Conservation (phyloP, 2,797 vertebrate species). For the Etheostoma nigrum region DNA sequence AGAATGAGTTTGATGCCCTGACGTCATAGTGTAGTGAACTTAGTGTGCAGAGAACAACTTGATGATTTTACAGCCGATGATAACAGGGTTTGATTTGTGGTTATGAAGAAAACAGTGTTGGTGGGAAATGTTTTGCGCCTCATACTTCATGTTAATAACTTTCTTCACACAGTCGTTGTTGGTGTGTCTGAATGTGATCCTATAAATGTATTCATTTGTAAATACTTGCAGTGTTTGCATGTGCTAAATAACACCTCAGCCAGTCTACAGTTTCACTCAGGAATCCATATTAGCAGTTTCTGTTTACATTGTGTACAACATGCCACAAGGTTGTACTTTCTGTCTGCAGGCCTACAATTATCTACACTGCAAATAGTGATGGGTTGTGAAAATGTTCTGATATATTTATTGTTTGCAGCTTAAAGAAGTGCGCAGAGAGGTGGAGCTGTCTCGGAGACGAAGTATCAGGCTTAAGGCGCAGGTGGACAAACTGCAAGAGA, state of each 20-base stretch:
- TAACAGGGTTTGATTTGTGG: slow-evolving; percentile 30
- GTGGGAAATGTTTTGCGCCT: slow-evolving; percentile 2
- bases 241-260: slow-evolving; percentile 20
- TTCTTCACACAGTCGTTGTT: background rate
- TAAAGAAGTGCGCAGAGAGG: slow-evolving; percentile 84
- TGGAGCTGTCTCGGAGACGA: slow-evolving; percentile 81
- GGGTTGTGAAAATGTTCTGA: slow-evolving; percentile 2
- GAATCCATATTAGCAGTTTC: slow-evolving; percentile 68
- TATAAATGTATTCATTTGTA: background rate
- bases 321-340: slow-evolving; percentile 15
- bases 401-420: slow-evolving; percentile 68
- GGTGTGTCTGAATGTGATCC: background rate
- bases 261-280: slow-evolving; percentile 42
- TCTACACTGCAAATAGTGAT: background rate
- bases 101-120: background rate
- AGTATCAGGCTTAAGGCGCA: slow-evolving; percentile 85
- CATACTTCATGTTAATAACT: background rate
- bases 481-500: slow-evolving; percentile 84
- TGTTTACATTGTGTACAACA: slow-evolving; percentile 50
- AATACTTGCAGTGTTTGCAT: background rate
- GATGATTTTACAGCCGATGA: slow-evolving; percentile 11
- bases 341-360: background rate
- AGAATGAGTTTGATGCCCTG: background rate
- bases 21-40: slow-evolving; percentile 7
- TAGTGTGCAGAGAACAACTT: background rate